Evolutionary conservation across 2,113 vertebrate genomes (phyloP).

Genomic region (Ptilonorhynchus violaceus): DNA sequence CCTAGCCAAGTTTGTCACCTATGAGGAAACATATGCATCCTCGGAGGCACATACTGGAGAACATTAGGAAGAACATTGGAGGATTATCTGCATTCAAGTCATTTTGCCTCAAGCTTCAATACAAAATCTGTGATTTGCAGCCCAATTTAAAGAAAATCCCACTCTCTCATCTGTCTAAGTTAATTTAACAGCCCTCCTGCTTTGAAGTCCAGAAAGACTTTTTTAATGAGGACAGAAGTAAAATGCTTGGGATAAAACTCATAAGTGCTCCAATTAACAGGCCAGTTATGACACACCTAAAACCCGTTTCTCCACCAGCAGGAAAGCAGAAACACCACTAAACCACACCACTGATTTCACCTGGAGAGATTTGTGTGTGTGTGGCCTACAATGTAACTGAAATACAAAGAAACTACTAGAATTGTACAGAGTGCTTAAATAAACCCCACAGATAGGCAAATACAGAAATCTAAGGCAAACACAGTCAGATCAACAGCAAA

Average conservation of each 20-base stretch:
- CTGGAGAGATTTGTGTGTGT: background rate
- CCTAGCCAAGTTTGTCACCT: background rate
- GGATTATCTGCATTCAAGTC: constrained; percentile 1
- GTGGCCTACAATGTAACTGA: background rate
- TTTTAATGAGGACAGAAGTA: background rate
- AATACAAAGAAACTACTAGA: background rate
- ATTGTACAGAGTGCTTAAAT: background rate
- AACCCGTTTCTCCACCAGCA: background rate
- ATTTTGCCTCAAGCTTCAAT: background rate
- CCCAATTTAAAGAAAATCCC: constrained; percentile 18
- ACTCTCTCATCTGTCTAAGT: background rate
- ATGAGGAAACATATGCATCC: background rate
- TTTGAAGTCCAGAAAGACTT: constrained; percentile 13
- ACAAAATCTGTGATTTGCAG: constrained; percentile 26
- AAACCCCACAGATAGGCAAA: background rate
- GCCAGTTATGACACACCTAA: background rate
- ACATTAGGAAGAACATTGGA: background rate
- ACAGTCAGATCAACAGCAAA: background rate
- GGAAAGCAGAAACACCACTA: background rate
- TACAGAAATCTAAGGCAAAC: background rate
- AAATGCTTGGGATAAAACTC: background rate
- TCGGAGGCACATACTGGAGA: background rate
- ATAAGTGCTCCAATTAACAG: background rate
- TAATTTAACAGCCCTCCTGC: constrained; percentile 13
- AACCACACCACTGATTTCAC: background rate